A percentile compares a stretch with the other conserved stretches of the same genome.
These are phyloP conservation scores for Punctoribates punctum DNA, from an alignment of 2,888 invertebrate species.

Conservation along the genomic window DNA sequence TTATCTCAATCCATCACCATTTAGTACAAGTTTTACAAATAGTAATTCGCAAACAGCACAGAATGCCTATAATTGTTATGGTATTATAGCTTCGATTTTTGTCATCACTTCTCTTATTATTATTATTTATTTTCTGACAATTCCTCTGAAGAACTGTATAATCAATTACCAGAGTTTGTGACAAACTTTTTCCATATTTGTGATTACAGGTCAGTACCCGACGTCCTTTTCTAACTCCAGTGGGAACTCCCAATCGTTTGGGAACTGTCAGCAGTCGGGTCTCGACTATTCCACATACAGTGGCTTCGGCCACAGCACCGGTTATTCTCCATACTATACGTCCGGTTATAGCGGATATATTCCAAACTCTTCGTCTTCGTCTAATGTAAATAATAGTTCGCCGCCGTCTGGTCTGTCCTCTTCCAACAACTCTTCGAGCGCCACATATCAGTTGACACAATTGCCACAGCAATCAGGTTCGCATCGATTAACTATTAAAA, in stretches of 20 bases:
- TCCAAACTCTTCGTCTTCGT: slow-evolving; percentile 43
- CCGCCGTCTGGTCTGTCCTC: slow-evolving; percentile 44
- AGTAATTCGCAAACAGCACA: slow-evolving; percentile 46
- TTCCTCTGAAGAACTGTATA: not conserved
- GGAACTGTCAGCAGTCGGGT: slow-evolving; percentile 34
- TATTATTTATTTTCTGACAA: not conserved
- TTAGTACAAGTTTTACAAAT: slow-evolving; percentile 5
- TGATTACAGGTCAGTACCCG: slow-evolving; percentile 12
- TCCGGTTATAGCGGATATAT: slow-evolving; percentile 44
- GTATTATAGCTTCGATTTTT: slow-evolving; percentile 39
- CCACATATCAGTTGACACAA: slow-evolving; percentile 46
- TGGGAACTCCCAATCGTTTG: slow-evolving; percentile 21
- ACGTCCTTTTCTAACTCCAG: slow-evolving; percentile 2
- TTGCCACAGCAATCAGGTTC: slow-evolving; percentile 46
- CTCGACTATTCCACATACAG: slow-evolving; percentile 46
- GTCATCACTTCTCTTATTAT: slow-evolving; percentile 3
- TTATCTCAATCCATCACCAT: slow-evolving; percentile 24
- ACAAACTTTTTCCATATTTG: not conserved
- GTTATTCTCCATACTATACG: slow-evolving; percentile 44
- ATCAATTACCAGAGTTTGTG: not conserved
- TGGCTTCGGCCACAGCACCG: slow-evolving; percentile 45
- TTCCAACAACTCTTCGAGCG: slow-evolving; percentile 43
- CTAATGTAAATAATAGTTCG: slow-evolving; percentile 27
- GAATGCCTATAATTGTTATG: slow-evolving; percentile 45
- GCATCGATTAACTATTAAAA: not conserved